phyloP scores from a whole-genome alignment of 2,797 vertebrate genomes.

The Melanotaenia nigrans region DNA sequence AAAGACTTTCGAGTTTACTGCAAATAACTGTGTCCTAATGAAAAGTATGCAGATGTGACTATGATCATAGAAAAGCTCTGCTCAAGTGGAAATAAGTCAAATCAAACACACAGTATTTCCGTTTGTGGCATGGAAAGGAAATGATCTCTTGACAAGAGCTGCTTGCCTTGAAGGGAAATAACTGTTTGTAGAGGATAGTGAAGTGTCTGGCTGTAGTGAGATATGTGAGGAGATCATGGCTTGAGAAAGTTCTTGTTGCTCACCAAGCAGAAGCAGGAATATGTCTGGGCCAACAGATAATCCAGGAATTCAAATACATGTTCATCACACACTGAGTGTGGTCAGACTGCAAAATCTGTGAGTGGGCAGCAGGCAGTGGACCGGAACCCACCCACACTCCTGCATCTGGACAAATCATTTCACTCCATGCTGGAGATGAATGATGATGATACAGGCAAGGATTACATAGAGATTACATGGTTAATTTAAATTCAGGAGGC shows the following conservation, averaged over 20 bases:
- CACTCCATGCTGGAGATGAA: constrained; percentile 41
- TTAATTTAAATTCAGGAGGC: constrained; percentile 29
- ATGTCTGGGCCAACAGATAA: constrained; percentile 7
- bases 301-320: constrained; percentile 1
- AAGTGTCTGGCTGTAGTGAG: constrained; percentile 27
- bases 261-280: constrained; percentile 35
- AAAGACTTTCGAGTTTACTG: neutral
- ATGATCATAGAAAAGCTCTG: neutral
- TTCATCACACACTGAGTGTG: constrained; percentile 13
- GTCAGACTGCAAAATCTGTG: constrained; percentile 31
- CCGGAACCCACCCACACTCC: constrained; percentile 31
- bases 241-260: constrained; percentile 22
- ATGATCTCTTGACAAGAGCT: constrained; percentile 6
- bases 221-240: constrained; percentile 32
- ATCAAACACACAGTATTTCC: constrained; percentile 13
- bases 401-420: constrained; percentile 59
- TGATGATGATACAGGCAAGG: constrained; percentile 45
- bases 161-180: constrained; percentile 7
- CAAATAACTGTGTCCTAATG: neutral
- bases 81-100: neutral
- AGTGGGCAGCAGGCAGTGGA: constrained; percentile 28
- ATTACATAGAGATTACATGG: constrained; percentile 49
- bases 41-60: too few species aligned
- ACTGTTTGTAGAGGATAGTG: neutral
- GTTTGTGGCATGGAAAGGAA: neutral